Evolutionary conservation across 2,113 vertebrate species (phyloP).

Genomic region (Emydocephalus ijimae): DNA sequence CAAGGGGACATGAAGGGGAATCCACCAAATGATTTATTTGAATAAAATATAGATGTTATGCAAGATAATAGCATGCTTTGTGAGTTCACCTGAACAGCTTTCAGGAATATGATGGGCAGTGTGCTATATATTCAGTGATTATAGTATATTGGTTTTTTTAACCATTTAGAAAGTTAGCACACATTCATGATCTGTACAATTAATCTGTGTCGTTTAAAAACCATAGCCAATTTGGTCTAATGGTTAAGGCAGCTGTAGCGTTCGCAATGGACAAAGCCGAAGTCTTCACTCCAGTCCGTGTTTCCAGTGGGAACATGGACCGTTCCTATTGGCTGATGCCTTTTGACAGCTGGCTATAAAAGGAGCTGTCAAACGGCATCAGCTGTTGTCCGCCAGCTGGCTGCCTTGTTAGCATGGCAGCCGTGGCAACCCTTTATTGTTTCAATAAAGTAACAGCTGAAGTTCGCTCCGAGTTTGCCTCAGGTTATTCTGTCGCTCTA

Average conservation of each 20-base stretch:
- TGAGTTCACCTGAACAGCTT: not conserved
- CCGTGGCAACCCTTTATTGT: no score
- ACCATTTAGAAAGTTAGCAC: not conserved
- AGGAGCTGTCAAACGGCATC: no score
- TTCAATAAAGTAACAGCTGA: no score
- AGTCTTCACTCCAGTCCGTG: no score
- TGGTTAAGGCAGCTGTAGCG: not conserved
- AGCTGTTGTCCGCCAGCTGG: no score
- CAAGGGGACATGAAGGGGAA: slow-evolving; percentile 9
- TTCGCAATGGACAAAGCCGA: no score
- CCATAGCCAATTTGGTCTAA: not conserved
- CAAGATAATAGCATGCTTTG: not conserved
- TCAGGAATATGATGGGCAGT: not conserved
- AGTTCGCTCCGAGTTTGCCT: no score
- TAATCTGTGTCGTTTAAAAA: not conserved
- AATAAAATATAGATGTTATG: slow-evolving; percentile 1
- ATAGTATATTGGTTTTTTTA: not conserved
- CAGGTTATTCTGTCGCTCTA: no score
- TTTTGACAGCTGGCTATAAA: no score
- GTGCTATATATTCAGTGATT: not conserved
- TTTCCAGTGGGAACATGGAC: no score
- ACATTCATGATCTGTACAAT: not conserved
- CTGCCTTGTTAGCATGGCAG: no score
- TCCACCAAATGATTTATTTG: slow-evolving; percentile 11
- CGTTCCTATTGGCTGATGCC: no score